Evolutionary conservation across 2,888 invertebrate genomes (phyloP).

Genomic region (Chironomus tentans): DNA sequence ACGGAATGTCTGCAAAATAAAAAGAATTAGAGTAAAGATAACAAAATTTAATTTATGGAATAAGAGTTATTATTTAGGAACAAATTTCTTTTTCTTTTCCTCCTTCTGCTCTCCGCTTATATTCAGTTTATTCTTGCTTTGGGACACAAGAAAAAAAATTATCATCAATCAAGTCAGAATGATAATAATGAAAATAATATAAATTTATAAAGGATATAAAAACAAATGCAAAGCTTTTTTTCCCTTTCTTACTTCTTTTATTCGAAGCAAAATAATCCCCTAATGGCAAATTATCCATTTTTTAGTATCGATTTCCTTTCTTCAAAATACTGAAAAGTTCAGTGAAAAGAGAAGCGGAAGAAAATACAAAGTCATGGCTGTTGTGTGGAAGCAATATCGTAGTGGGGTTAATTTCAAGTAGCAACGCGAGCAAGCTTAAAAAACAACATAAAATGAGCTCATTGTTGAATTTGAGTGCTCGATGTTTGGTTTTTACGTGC

Average conservation of each 20-base stretch:
- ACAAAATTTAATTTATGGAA: neutral
- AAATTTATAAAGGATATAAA: neutral
- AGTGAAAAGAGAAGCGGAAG: neutral
- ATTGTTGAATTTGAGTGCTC: neutral
- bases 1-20: conserved; percentile 72
- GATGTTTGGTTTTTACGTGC: neutral
- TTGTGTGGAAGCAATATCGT: neutral
- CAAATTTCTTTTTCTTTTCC: neutral
- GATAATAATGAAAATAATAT: neutral
- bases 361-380: neutral
- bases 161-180: conserved; percentile 1
- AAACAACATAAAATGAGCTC: neutral
- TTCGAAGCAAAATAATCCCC: neutral
- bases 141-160: neutral
- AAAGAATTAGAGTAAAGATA: neutral
- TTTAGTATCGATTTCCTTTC: neutral
- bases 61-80: neutral
- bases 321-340: neutral
- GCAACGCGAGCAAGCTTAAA: neutral
- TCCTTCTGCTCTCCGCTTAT: neutral
- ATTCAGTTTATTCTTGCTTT: neutral
- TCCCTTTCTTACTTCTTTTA: neutral
- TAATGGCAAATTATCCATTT: conserved; percentile 6
- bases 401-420: neutral
- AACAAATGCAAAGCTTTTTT: neutral